Percentiles rank a stretch among this genome's conserved stretches.
Evolutionary conservation across 1,140 invertebrate species (phyloP).

Genomic region (Procambarus clarkii): DNA sequence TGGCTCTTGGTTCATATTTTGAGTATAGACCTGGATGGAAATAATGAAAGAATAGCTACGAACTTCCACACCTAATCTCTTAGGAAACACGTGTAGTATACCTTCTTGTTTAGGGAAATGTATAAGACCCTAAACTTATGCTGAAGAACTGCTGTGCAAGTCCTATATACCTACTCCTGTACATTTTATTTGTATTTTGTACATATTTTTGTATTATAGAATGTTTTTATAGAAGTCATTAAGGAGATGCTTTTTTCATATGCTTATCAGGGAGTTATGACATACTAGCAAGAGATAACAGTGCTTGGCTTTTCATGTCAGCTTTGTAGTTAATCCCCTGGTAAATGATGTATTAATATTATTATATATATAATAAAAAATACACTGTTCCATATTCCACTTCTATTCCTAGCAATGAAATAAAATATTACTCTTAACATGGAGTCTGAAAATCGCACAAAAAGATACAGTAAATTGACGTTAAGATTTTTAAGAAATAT

Average conservation of each 20-base stretch:
- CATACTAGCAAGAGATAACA: conserved; percentile 59
- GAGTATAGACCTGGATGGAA: not conserved
- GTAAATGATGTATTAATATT: conserved; percentile 69
- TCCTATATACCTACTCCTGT: conserved; percentile 62
- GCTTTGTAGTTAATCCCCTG: conserved; percentile 66
- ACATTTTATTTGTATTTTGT: conserved; percentile 67
- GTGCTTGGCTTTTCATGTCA: conserved; percentile 65
- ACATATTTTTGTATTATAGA: conserved; percentile 68
- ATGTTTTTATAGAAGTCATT: conserved; percentile 68
- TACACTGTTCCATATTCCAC: conserved; percentile 25
- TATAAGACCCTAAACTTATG: not conserved
- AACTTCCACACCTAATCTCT: not conserved
- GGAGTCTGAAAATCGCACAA: too few relatives aligned
- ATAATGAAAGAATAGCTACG: not conserved
- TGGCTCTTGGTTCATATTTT: not conserved
- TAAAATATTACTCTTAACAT: too few relatives aligned
- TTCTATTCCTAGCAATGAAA: conserved; percentile 1
- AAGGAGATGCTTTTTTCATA: conserved; percentile 59
- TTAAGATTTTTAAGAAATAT: too few relatives aligned
- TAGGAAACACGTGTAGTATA: not conserved
- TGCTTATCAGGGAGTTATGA: conserved; percentile 68
- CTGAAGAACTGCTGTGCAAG: conserved; percentile 42
- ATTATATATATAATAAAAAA: conserved; percentile 62
- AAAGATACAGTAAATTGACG: too few relatives aligned
- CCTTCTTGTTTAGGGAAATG: not conserved